Evolutionary conservation across 2,888 invertebrate genomes (phyloP), one percentile per base, ranked within the genome.

Genomic region (Cerastis leucographa): DNA sequence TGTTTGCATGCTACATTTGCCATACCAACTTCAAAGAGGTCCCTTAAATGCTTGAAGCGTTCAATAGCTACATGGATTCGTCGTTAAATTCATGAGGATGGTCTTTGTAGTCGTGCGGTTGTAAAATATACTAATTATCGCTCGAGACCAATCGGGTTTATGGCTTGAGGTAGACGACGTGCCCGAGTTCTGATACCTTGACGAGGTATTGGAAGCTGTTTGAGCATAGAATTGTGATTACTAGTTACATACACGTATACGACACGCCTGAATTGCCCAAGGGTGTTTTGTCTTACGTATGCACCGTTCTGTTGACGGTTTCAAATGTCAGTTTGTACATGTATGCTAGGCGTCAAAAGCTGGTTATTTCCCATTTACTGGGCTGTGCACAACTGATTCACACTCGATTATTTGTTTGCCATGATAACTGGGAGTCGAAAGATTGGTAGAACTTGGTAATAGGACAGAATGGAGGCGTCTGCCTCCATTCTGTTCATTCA

Each of bases 51-150:
- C 56, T 81, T 78, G 78, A 85, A 82, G 79, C 77, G 71, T 80
- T 79, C 79, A 77, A 78, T 86, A 86, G 78, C 35, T 35, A 78
- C 73, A 81, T 76, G 49, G 85, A 84, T 78, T 84, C 73, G 67
- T 88, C 83, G 85, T 85, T 78, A 82, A 87, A 85, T 74, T 82
- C 67, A 29, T 75, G 74, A 78, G 76, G 84, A 74, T 76, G 64
- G 71, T 81, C 83, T 87, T 79, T 83, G 87, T 85, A 88, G 87
- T 80, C 75, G 81, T 80, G 82, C 77, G 71, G 73, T 72, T 78
- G 83, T 88, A 87, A 88, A 87, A 83, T 77, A 88, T 80, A 77
- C 76, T 83, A 83, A 89, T 89, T 86, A 88, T 78, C 75, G 76
- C n/a, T 76, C 74, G 84, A 66, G 77, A 80, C 83, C 81, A 82